A percentile compares a stretch with the other conserved stretches of the same genome.
phyloP scores from a whole-genome alignment of 2,888 invertebrate genomes.

The Charanyca ferruginea region DNA sequence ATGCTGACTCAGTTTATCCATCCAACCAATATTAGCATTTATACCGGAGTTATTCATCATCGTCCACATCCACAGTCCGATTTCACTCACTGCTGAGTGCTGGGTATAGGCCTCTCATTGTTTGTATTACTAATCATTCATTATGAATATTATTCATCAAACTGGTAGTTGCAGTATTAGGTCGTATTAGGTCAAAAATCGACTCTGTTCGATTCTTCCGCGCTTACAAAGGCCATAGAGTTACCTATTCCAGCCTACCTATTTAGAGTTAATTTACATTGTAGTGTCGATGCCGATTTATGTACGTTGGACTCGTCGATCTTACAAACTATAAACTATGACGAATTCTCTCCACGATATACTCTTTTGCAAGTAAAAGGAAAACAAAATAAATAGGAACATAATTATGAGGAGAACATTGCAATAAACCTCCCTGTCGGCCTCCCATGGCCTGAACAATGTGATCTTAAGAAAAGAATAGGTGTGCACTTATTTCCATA shows the following conservation, averaged over 20 bases:
- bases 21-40: conserved; percentile 11
- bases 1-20: conserved; percentile 23
- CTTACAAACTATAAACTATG: not conserved
- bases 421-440: too few species aligned
- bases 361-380: too few species aligned
- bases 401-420: too few species aligned
- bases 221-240: not conserved
- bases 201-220: conserved; percentile 8
- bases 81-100: not conserved
- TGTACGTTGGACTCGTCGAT: not conserved
- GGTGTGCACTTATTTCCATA: too few species aligned
- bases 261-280: conserved; percentile 27
- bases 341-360: too few species aligned
- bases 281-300: not conserved
- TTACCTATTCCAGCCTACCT: conserved; percentile 17
- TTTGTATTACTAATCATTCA: conserved; percentile 7
- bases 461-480: too few species aligned
- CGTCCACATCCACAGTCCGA: not conserved
- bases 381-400: too few species aligned
- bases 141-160: conserved; percentile 26
- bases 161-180: not conserved
- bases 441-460: too few species aligned
- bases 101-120: not conserved
- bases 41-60: not conserved
- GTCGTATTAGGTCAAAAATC: conserved; percentile 10